A percentile compares a stretch with the other conserved stretches of the same genome.
These are phyloP conservation scores for Dermatophagoides farinae DNA, from an alignment of 1,140 invertebrate genomes.

Conservation along the genomic window DNA sequence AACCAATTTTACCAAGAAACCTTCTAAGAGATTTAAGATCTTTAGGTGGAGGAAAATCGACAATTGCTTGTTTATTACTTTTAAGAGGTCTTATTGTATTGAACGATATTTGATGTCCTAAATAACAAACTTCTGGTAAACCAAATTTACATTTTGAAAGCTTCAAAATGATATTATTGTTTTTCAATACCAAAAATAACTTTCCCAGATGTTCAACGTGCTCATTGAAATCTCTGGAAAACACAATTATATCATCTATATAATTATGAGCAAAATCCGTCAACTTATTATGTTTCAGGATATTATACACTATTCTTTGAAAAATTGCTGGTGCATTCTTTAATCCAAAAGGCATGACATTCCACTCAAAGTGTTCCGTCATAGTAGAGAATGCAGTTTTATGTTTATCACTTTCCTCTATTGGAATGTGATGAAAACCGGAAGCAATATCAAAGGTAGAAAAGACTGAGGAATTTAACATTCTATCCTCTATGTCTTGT, in stretches of 20 bases:
- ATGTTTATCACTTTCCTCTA: slow-evolving; percentile 19
- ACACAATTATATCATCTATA: slow-evolving; percentile 25
- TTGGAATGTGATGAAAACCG: slow-evolving; percentile 26
- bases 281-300: not conserved
- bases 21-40: slow-evolving; percentile 24
- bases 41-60: slow-evolving; percentile 17
- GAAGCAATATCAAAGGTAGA: slow-evolving; percentile 21
- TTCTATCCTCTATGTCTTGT: not conserved
- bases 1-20: slow-evolving; percentile 27
- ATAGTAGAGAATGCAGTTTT: slow-evolving; percentile 18
- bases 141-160: slow-evolving; percentile 14
- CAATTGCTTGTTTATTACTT: slow-evolving; percentile 22
- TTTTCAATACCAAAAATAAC: slow-evolving; percentile 2
- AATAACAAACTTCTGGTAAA: slow-evolving; percentile 4
- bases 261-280: slow-evolving; percentile 21
- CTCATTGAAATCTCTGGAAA: slow-evolving; percentile 16
- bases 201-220: slow-evolving; percentile 4
- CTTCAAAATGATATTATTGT: slow-evolving; percentile 12
- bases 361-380: slow-evolving; percentile 15
- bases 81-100: slow-evolving; percentile 23
- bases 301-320: slow-evolving; percentile 20
- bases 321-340: slow-evolving; percentile 25
- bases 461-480: slow-evolving; percentile 17
- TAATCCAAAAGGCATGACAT: slow-evolving; percentile 28
- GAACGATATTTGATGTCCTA: slow-evolving; percentile 14